These are phyloP conservation scores for Anguilla pacifica DNA, from an alignment of 2,797 vertebrate species.

Conservation along the genomic window DNA sequence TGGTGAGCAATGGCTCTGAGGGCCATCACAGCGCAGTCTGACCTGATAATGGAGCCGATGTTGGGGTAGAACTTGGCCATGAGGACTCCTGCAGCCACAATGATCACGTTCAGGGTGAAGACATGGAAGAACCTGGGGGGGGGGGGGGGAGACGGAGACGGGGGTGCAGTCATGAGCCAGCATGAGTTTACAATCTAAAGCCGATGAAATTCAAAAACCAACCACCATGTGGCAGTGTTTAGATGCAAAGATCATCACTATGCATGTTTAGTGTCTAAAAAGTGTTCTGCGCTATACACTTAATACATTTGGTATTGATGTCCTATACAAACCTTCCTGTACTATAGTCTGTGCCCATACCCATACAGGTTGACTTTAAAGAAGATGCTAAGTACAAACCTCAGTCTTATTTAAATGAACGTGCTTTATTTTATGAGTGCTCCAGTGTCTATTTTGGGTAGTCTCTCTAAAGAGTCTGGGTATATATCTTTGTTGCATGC, in stretches of 20 bases:
- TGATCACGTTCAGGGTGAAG: conserved; percentile 77
- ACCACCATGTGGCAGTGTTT: background rate
- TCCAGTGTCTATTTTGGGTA: too few relatives aligned
- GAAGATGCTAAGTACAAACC: too few relatives aligned
- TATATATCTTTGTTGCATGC: too few relatives aligned
- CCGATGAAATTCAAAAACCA: background rate
- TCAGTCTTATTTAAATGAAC: too few relatives aligned
- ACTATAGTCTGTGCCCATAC: conserved; percentile 65
- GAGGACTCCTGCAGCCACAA: conserved; percentile 84
- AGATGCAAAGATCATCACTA: background rate
- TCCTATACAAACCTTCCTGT: background rate
- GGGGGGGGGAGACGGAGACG: background rate
- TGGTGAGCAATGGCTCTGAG: background rate
- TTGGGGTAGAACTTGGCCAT: conserved; percentile 92
- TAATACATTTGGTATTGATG: background rate
- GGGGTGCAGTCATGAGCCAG: too few relatives aligned
- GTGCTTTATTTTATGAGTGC: too few relatives aligned
- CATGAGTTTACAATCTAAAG: background rate
- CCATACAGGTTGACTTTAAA: conserved; percentile 50
- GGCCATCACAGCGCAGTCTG: conserved; percentile 22
- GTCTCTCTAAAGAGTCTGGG: too few relatives aligned
- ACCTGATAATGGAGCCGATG: conserved; percentile 96
- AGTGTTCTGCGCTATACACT: too few relatives aligned
- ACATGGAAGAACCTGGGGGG: conserved; percentile 81
- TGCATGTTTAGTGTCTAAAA: background rate